These are phyloP conservation scores for Rhinichthys osculus DNA, from an alignment of 2,797 vertebrate genomes.

Conservation along the genomic window DNA sequence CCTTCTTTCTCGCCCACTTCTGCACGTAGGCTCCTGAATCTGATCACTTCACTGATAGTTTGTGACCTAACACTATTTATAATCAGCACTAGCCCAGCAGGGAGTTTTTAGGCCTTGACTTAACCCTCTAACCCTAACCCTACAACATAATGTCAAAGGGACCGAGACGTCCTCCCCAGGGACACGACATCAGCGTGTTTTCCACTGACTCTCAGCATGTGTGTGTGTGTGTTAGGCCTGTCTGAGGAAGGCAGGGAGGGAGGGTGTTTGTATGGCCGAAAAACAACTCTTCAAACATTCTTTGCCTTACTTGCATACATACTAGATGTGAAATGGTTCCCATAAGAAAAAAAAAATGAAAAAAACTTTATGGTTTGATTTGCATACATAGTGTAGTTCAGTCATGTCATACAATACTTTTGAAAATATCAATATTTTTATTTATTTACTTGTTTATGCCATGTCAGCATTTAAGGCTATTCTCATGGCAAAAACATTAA, in stretches of 20 bases:
- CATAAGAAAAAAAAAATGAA: neutral
- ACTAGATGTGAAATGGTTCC: neutral
- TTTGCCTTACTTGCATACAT: constrained; percentile 3
- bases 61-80: constrained; percentile 34
- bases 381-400: neutral
- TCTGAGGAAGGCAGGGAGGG: neutral
- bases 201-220: neutral
- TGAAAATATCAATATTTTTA: neutral
- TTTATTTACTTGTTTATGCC: neutral
- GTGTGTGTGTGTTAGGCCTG: neutral
- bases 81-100: constrained; percentile 17
- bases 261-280: neutral
- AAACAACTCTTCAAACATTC: constrained; percentile 19
- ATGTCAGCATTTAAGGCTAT: neutral
- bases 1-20: constrained; percentile 32
- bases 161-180: neutral
- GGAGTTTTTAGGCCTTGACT: constrained; percentile 23
- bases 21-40: constrained; percentile 43
- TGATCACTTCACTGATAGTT: constrained; percentile 25
- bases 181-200: constrained; percentile 5
- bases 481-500: too few relatives aligned
- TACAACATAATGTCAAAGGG: constrained; percentile 32
- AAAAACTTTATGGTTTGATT: neutral
- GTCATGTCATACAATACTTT: neutral
- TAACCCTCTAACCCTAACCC: constrained; percentile 18